phyloP scores from a whole-genome alignment of 2,797 vertebrate genomes.

The Ptychadena robeensis region DNA sequence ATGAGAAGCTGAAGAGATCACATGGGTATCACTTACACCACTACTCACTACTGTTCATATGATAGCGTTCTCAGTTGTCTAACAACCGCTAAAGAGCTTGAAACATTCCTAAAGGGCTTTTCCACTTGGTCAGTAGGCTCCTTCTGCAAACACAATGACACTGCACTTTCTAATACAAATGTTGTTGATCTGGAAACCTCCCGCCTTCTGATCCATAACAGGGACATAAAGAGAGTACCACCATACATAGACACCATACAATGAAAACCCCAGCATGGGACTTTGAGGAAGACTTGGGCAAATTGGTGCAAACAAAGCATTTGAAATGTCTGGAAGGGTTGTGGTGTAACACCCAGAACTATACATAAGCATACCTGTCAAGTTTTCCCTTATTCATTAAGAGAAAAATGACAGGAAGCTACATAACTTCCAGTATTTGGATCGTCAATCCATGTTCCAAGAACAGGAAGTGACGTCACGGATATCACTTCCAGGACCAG shows the following conservation, averaged over 20 bases:
- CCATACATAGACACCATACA: background rate
- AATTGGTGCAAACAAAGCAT: too few species aligned
- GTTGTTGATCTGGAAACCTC: background rate
- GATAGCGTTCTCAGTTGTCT: background rate
- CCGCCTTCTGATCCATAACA: background rate
- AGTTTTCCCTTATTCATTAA: too few species aligned
- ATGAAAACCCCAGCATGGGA: background rate
- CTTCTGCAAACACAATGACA: background rate
- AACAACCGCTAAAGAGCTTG: background rate
- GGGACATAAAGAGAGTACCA: background rate
- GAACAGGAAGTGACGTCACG: too few species aligned
- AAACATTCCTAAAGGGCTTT: background rate
- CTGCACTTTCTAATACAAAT: background rate
- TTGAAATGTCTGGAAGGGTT: too few species aligned
- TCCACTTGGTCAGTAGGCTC: background rate
- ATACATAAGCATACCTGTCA: too few species aligned
- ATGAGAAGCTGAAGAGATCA: background rate
- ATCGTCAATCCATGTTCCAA: too few species aligned
- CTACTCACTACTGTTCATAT: background rate
- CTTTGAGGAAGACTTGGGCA: too few species aligned
- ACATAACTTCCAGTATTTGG: too few species aligned
- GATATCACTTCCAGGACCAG: too few species aligned
- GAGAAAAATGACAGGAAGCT: too few species aligned
- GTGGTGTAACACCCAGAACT: too few species aligned
- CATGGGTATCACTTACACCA: slow-evolving; percentile 23